These are phyloP conservation scores for Poecilobothrus nobilitatus DNA, from an alignment of 2,888 invertebrate species.

Conservation along the genomic window DNA sequence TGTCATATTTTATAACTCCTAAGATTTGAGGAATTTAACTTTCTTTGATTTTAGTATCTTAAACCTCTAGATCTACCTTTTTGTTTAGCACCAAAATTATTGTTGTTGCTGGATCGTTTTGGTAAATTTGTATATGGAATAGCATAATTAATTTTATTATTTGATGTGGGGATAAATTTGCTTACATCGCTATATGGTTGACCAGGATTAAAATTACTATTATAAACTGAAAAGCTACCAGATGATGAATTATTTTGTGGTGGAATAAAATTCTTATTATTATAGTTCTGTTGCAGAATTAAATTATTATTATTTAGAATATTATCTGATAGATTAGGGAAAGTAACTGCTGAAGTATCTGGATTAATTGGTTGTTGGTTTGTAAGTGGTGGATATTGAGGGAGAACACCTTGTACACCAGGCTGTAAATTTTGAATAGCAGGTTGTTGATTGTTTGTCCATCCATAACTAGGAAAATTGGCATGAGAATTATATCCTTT, in stretches of 20 bases:
- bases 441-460: background rate
- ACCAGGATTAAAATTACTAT: background rate
- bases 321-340: background rate
- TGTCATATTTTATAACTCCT: too few species aligned
- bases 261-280: background rate
- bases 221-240: background rate
- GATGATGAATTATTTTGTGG: background rate
- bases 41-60: conserved; percentile 7
- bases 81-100: conserved; percentile 9
- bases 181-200: background rate
- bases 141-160: background rate
- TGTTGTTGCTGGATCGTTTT: background rate
- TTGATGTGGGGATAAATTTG: conserved; percentile 10
- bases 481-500: background rate
- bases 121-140: conserved; percentile 7
- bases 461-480: background rate
- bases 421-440: background rate
- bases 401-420: background rate
- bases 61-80: conserved; percentile 12
- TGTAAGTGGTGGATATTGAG: too few species aligned
- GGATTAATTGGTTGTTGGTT: background rate
- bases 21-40: too few species aligned
- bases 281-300: background rate
- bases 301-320: background rate
- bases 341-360: conserved; percentile 1